phyloP scores from a whole-genome alignment of 53 echinoderm and acorn worm species.

The Paracentrotus lividus region DNA sequence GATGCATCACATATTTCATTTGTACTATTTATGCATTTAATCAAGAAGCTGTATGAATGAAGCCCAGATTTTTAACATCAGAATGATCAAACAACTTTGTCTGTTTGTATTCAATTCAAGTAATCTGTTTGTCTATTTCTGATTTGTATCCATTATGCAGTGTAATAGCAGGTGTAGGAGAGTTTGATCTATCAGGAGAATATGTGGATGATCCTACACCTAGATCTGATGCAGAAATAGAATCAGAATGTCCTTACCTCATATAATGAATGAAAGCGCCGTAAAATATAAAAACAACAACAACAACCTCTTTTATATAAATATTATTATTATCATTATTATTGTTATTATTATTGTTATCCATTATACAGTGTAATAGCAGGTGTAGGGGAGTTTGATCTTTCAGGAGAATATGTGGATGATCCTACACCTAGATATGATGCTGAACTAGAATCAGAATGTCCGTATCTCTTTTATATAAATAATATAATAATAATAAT shows the following conservation, averaged over 20 bases:
- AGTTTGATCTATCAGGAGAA: constrained; percentile 77
- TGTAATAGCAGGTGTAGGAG: constrained; percentile 93
- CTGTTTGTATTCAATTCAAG: too few relatives aligned
- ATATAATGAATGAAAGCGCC: too few relatives aligned
- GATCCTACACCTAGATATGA: constrained; percentile 70
- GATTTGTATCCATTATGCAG: too few relatives aligned
- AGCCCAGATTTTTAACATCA: too few relatives aligned
- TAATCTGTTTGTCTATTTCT: too few relatives aligned
- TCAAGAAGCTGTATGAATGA: too few relatives aligned
- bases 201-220: constrained; percentile 70
- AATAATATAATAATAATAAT: too few relatives aligned
- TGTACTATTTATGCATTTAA: too few relatives aligned
- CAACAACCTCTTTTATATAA: background rate
- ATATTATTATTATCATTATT: background rate
- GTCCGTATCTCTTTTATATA: too few relatives aligned
- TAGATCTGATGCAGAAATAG: constrained; percentile 51
- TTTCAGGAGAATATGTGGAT: constrained; percentile 65
- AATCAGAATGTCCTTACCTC: constrained; percentile 80
- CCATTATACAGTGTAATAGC: constrained; percentile 81
- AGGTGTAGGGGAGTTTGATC: constrained; percentile 93
- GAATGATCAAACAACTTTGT: too few relatives aligned
- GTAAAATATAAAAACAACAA: too few relatives aligned
- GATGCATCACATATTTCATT: too few relatives aligned
- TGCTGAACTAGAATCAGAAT: constrained; percentile 53
- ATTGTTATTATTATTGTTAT: background rate